Evolutionary conservation across 2,888 invertebrate species (phyloP).

Genomic region (Agriotes lineatus): DNA sequence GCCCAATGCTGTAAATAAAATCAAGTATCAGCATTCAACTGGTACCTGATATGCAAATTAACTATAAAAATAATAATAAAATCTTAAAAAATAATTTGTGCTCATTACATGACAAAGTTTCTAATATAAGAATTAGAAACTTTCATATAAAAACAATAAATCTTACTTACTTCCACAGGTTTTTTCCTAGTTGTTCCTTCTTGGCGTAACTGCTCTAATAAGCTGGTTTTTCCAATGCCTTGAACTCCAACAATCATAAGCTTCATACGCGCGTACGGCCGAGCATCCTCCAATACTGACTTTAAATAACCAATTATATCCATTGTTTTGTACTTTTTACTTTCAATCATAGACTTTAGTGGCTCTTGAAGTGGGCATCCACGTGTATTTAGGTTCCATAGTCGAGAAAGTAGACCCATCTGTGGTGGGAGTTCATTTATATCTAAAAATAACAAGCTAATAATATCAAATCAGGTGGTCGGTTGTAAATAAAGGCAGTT

Average conservation of each 20-base stretch:
- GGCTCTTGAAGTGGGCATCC: slow-evolving; percentile 92
- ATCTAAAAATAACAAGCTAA: slow-evolving; percentile 73
- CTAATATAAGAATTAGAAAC: no score
- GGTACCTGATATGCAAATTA: no score
- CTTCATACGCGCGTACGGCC: slow-evolving; percentile 95
- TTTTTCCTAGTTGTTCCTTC: slow-evolving; percentile 85
- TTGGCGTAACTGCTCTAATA: slow-evolving; percentile 88
- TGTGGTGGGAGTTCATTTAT: slow-evolving; percentile 92
- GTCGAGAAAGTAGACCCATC: slow-evolving; percentile 92
- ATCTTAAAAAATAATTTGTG: no score
- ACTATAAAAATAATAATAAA: no score
- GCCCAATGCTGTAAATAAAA: slow-evolving; percentile 85
- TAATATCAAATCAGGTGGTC: no score
- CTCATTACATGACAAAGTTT: no score
- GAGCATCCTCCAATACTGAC: slow-evolving; percentile 88
- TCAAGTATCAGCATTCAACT: no score
- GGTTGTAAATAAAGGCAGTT: no score
- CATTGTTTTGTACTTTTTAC: slow-evolving; percentile 94
- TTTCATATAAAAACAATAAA: neutral
- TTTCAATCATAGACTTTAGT: slow-evolving; percentile 89
- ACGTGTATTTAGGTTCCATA: slow-evolving; percentile 95
- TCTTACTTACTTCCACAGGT: slow-evolving; percentile 68
- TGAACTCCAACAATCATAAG: slow-evolving; percentile 96
- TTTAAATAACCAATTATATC: slow-evolving; percentile 95
- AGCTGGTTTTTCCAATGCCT: slow-evolving; percentile 88